phyloP scores from a whole-genome alignment of 2,888 invertebrate species.

The Drosophila sordidapex region DNA sequence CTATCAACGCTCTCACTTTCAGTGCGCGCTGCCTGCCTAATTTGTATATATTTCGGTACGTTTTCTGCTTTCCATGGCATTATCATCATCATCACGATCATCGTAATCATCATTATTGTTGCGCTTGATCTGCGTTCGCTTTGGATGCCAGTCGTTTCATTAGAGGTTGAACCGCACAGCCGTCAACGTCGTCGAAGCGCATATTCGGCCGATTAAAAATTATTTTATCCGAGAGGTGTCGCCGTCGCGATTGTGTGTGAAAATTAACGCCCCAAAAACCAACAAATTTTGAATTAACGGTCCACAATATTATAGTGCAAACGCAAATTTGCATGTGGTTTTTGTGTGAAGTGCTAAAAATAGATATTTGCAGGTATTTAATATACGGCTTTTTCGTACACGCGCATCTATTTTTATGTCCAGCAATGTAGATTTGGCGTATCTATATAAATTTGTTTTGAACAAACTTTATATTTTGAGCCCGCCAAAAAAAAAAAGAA shows the following conservation, averaged over 20 bases:
- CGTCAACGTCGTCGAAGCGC: conserved; percentile 56
- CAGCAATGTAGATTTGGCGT: conserved; percentile 36
- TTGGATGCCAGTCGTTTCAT: conserved; percentile 53
- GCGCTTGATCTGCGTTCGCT: conserved; percentile 50
- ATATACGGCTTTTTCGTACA: conserved; percentile 17
- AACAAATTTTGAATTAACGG: conserved; percentile 50
- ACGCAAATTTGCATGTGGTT: conserved; percentile 24
- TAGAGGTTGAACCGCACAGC: conserved; percentile 65
- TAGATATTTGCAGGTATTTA: conserved; percentile 57
- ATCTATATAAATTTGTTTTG: conserved; percentile 32
- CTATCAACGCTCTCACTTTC: conserved; percentile 67
- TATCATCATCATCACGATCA: conserved; percentile 35
- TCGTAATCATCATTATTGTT: conserved; percentile 44
- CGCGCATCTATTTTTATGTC: conserved; percentile 52
- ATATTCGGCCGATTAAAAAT: conserved; percentile 27
- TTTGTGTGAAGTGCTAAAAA: conserved; percentile 42
- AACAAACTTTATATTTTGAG: conserved; percentile 10
- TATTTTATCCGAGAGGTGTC: conserved; percentile 42
- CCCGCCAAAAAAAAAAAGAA: conserved; percentile 4
- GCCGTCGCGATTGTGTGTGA: conserved; percentile 60
- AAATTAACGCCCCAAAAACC: conserved; percentile 50
- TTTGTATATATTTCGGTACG: conserved; percentile 43
- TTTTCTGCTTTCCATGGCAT: conserved; percentile 60
- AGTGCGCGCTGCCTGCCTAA: conserved; percentile 38
- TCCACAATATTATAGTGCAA: conserved; percentile 33